These are phyloP conservation scores for Pseudopleuronectes americanus DNA, from an alignment of 2,797 vertebrate species.

Conservation along the genomic window DNA sequence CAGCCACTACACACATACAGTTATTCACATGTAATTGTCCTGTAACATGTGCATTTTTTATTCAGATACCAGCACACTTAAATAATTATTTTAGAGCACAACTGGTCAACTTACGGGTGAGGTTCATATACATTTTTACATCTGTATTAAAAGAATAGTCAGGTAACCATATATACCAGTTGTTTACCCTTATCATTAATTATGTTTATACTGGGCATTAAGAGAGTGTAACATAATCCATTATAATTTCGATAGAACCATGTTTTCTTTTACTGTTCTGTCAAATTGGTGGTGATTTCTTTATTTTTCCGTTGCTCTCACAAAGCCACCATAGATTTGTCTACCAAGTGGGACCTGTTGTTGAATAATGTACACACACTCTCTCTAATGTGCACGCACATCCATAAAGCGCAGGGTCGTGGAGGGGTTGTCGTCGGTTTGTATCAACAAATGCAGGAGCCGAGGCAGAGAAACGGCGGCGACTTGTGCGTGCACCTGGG, in stretches of 20 bases:
- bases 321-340: neutral
- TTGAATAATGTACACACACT: constrained; percentile 7
- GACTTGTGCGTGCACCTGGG: constrained; percentile 70
- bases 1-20: too few species aligned
- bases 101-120: too few species aligned
- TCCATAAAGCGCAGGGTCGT: constrained; percentile 5
- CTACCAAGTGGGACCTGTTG: constrained; percentile 11
- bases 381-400: neutral
- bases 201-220: neutral
- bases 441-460: constrained; percentile 56
- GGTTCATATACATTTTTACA: neutral
- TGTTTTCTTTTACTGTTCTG: too few species aligned
- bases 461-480: constrained; percentile 50
- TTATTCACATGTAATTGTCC: too few species aligned
- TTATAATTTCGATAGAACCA: too few species aligned
- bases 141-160: neutral
- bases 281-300: neutral
- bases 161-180: neutral
- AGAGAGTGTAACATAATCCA: too few species aligned
- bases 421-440: constrained; percentile 48
- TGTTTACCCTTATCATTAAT: neutral
- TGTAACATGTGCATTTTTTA: neutral
- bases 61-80: neutral
- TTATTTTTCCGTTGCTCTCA: neutral
- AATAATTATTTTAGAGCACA: too few species aligned